Evolutionary conservation across 37 sponge, comb jelly and placozoan species (phyloP).

Genomic region (Halisarca cf. caerulea): DNA sequence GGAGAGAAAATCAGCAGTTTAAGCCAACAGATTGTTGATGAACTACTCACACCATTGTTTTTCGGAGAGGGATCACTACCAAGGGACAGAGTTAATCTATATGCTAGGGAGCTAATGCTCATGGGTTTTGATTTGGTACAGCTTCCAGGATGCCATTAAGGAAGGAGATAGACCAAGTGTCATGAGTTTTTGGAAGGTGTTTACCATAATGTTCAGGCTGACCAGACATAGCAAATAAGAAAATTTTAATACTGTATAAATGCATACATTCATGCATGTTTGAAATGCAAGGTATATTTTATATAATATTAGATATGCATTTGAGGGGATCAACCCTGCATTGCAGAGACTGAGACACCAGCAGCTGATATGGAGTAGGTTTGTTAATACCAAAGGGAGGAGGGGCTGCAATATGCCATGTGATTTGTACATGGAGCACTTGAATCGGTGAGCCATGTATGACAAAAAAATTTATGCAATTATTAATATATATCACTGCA

Average conservation of each 20-base stretch:
- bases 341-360: constrained; percentile 29
- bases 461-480: no score
- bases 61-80: constrained; percentile 7
- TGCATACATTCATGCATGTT: neutral
- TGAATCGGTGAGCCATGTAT: constrained; percentile 14
- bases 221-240: constrained; percentile 12
- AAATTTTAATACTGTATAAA: neutral
- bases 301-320: constrained; percentile 3
- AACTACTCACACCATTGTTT: neutral
- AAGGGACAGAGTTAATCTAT: neutral
- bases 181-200: constrained; percentile 18
- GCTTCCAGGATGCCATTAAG: constrained; percentile 14
- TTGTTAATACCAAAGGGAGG: constrained; percentile 47
- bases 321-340: constrained; percentile 30
- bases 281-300: neutral
- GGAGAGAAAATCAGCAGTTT: neutral
- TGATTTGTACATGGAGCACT: constrained; percentile 63
- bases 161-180: constrained; percentile 20
- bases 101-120: constrained; percentile 10
- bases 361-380: constrained; percentile 45
- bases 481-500: no score
- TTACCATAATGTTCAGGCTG: constrained; percentile 7
- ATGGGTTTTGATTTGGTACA: constrained; percentile 26
- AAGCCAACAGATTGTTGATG: constrained; percentile 4
- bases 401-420: constrained; percentile 51